phyloP scores from a whole-genome alignment of 1,140 invertebrate genomes.

The Philotrypesis tridentata region DNA sequence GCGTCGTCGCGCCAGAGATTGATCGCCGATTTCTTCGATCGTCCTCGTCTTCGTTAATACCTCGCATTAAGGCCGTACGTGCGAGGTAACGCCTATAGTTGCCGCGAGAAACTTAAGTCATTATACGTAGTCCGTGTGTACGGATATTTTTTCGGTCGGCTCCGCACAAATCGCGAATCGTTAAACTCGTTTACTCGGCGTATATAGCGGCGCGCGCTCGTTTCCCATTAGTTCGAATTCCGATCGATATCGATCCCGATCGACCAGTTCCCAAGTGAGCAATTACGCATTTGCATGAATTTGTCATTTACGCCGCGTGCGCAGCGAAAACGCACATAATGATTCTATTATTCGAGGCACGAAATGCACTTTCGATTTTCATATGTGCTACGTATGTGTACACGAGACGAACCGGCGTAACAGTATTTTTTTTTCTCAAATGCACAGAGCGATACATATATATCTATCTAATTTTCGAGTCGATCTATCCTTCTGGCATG shows the following conservation, averaged over 20 bases:
- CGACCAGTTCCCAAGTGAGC: background rate
- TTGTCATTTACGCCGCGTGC: too few species aligned
- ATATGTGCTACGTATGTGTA: too few species aligned
- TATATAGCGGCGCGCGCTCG: too few species aligned
- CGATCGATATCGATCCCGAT: background rate
- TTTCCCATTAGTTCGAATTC: background rate
- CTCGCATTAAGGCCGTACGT: conserved; percentile 39
- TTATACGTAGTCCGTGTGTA: background rate
- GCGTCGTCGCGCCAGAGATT: conserved; percentile 13
- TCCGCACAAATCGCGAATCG: conserved; percentile 27
- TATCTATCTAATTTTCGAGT: background rate
- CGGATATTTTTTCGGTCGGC: conserved; percentile 3
- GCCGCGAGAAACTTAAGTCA: conserved; percentile 31
- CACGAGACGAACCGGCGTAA: too few species aligned
- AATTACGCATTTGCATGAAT: background rate
- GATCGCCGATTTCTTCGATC: conserved; percentile 40
- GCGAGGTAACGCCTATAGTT: conserved; percentile 36
- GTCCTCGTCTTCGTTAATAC: conserved; percentile 39
- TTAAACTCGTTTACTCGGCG: conserved; percentile 7
- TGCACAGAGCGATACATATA: too few species aligned
- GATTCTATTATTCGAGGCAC: background rate
- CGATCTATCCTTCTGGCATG: background rate
- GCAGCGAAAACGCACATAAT: background rate
- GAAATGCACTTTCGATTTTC: background rate
- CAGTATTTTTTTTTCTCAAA: too few species aligned